Conservation (phyloP, 2,797 vertebrate species). For the Gadopsis marmoratus region DNA sequence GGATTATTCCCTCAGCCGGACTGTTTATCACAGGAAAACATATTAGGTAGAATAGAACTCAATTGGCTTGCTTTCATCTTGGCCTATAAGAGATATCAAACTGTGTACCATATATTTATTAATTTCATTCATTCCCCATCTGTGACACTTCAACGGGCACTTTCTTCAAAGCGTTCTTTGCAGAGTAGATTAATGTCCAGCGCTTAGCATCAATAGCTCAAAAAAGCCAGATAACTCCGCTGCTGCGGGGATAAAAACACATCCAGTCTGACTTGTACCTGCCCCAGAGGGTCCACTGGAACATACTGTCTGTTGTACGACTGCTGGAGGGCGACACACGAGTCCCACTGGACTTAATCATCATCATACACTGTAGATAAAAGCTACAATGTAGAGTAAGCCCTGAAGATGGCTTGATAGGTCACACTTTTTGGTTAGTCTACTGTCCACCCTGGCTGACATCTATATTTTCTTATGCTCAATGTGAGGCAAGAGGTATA, state of each 20-base stretch:
- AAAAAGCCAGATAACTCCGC: conserved; percentile 75
- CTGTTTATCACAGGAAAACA: conserved; percentile 84
- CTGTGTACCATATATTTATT: conserved; percentile 77
- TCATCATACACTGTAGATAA: conserved; percentile 37
- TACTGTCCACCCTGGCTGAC: background rate
- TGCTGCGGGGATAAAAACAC: conserved; percentile 66
- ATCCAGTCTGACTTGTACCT: conserved; percentile 49
- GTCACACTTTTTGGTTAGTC: background rate
- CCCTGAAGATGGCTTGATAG: conserved; percentile 13
- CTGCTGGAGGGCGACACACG: conserved; percentile 48
- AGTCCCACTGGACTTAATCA: conserved; percentile 36
- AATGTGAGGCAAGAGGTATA: background rate
- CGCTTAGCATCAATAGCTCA: conserved; percentile 77
- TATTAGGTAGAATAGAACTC: conserved; percentile 82
- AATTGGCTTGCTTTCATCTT: conserved; percentile 80
- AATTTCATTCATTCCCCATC: conserved; percentile 76
- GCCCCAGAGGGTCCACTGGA: conserved; percentile 37
- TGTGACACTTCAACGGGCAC: conserved; percentile 76
- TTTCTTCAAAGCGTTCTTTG: conserved; percentile 78
- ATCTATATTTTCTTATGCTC: background rate
- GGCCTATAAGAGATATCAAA: conserved; percentile 78
- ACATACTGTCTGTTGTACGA: conserved; percentile 26
- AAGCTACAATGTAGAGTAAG: conserved; percentile 39
- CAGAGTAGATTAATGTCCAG: conserved; percentile 83
- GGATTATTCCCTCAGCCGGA: conserved; percentile 81